Percentiles rank a stretch among this genome's conserved stretches.
These are phyloP conservation scores for Nanger granti DNA, from an alignment of 2,113 vertebrate species.

Conservation along the genomic window DNA sequence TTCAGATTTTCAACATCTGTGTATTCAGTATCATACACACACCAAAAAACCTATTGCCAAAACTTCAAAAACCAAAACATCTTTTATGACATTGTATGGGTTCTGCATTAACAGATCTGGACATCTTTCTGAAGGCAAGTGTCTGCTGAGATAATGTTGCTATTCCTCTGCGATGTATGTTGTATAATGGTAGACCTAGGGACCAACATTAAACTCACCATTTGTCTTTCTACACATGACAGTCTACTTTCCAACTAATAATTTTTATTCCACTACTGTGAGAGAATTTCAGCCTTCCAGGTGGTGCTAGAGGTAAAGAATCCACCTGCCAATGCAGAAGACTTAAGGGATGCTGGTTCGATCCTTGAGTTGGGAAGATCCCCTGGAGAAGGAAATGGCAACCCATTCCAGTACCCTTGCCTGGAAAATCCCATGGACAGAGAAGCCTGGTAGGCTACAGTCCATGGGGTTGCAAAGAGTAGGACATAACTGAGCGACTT, in stretches of 20 bases:
- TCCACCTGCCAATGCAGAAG: background rate
- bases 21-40: background rate
- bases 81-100: background rate
- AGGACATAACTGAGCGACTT: too few species aligned
- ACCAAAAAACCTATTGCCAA: background rate
- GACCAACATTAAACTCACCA: background rate
- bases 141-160: background rate
- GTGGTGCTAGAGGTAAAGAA: background rate
- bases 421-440: too few species aligned
- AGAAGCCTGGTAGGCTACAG: too few species aligned
- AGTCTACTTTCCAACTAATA: background rate
- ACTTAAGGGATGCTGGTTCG: background rate
- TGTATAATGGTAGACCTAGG: background rate
- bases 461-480: too few species aligned
- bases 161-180: background rate
- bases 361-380: background rate
- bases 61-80: background rate
- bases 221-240: background rate
- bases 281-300: background rate
- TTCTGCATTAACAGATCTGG: background rate
- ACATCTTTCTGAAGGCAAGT: background rate
- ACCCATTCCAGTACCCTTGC: too few species aligned
- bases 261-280: background rate
- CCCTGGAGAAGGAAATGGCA: background rate
- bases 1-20: background rate